phyloP scores from a whole-genome alignment of 2,797 vertebrate species.

The Columba guinea region DNA sequence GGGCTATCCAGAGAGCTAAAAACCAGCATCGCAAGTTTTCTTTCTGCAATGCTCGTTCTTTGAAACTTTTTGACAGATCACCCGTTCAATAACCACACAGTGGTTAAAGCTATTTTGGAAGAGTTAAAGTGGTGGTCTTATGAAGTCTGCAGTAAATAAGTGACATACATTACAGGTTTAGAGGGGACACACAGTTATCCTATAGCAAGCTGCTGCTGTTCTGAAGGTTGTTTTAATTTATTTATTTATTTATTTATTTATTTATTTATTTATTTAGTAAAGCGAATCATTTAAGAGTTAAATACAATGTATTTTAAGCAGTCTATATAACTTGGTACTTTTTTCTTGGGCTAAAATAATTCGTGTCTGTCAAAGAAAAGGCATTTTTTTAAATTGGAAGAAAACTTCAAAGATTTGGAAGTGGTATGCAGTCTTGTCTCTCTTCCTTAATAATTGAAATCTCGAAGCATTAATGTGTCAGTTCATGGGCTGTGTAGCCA shows the following conservation, averaged over 20 bases:
- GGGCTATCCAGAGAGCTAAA: background rate
- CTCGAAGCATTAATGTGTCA: background rate
- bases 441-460: background rate
- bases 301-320: background rate
- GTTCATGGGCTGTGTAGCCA: background rate
- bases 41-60: background rate
- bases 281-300: background rate
- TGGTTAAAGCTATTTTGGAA: background rate
- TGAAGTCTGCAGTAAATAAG: background rate
- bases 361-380: background rate
- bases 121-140: background rate
- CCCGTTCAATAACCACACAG: background rate
- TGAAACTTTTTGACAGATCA: background rate
- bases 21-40: rapidly evolving
- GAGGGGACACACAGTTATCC: background rate
- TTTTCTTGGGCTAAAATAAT: background rate
- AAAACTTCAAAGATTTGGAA: background rate
- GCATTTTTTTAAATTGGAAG: background rate
- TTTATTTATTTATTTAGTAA: background rate
- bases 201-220: background rate
- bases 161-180: background rate
- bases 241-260: too few species aligned
- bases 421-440: background rate
- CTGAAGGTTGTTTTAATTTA: background rate
- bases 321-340: background rate